Base-by-base conservation (phyloP, 2,113 vertebrate genomes). In the Ancistrus triradiatus region DNA sequence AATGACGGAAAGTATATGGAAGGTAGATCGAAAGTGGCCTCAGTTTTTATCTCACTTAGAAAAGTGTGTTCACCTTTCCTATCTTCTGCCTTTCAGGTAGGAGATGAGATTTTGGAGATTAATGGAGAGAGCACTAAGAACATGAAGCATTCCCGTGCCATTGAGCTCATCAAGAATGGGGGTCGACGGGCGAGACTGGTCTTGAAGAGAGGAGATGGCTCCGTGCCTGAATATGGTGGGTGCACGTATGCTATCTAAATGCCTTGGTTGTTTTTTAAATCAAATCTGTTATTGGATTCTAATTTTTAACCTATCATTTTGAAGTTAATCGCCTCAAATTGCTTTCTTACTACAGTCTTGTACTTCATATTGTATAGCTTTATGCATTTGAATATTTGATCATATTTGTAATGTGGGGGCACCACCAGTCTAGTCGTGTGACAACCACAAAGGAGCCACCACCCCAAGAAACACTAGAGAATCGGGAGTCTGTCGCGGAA, bases 211-310 rank as follows among this genome's bases (percentile, higher is more conserved):
- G 96, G 95, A 78, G 95, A 98, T 64, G 96, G 96, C 83, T 98
- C 95, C 4, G 96, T 98, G 77, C 96, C 96, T 50, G 95, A 98
- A 91, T 98, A 98, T 87, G 96, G 96, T 98, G 92, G 86, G 95
- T 93, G 78, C 83, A 19, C 19, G 21, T 47, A 2, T 21, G 7
- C 24, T 18, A 6, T 6, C 5, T 13, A 28, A 27, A n/a, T n/a
- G n/a, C n/a, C n/a, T n/a, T n/a, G 1, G 40, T 9, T 7, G 52
- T 8, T 58, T n/a, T 35, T 19, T 43, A 21, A 22, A 50, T 28
- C n/a, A n/a, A n/a, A n/a, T 21, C 17, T 44, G 6, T 15, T 21
- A 25, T 46, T 15, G 4, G 13, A 1, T 37, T 10, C 31, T n/a
- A 4, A 7, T 31, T 31, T 31, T 4, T 31, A 31, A 31, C 7